These are phyloP conservation scores for Pinctada fucata DNA, from an alignment of 2,888 invertebrate species.

Conservation along the genomic window DNA sequence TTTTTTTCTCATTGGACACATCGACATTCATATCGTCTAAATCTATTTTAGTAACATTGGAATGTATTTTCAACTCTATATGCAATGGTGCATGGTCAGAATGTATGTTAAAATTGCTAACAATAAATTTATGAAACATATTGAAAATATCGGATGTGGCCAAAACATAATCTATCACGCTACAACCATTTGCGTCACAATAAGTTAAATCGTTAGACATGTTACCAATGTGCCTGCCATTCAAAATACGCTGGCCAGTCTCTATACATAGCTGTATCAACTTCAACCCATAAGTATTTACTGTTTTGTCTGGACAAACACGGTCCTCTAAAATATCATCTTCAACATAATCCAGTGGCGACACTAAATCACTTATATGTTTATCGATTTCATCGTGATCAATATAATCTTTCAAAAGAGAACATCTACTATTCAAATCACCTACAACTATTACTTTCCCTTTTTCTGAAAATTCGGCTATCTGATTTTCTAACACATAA, in stretches of 20 bases:
- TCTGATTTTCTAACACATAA: no score
- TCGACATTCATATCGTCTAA: background rate
- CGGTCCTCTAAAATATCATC: background rate
- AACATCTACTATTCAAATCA: no score
- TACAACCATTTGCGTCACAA: constrained; percentile 4
- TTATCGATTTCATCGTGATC: no score
- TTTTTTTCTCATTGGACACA: no score
- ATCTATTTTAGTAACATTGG: background rate
- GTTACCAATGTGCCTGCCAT: background rate
- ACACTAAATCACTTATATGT: no score
- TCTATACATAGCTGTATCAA: constrained; percentile 6
- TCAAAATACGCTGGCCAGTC: constrained; percentile 3
- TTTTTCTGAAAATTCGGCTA: no score
- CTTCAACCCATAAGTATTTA: background rate
- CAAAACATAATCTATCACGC: constrained; percentile 13
- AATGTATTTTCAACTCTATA: background rate
- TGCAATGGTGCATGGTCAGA: constrained; percentile 5
- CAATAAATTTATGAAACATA: background rate
- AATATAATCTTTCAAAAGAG: no score
- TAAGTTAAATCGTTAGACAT: background rate
- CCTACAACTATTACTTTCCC: no score
- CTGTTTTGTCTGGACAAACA: background rate
- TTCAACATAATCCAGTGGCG: background rate
- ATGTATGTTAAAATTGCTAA: background rate
- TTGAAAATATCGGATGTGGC: background rate